Percentiles rank a stretch among this genome's conserved stretches.
These are phyloP conservation scores for Furcifer pardalis DNA, from an alignment of 2,797 vertebrate genomes.

Conservation along the genomic window DNA sequence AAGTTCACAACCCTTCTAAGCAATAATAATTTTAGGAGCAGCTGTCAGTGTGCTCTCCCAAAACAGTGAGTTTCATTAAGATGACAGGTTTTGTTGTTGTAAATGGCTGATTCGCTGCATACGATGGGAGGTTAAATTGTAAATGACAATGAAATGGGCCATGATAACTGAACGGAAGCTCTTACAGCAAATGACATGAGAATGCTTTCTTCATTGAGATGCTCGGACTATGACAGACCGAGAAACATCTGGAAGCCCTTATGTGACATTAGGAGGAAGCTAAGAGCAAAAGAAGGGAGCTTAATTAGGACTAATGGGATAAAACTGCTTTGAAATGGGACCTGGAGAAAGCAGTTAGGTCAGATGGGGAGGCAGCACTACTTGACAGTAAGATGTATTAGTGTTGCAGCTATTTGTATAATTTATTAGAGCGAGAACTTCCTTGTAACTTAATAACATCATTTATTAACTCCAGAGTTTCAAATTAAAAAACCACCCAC, in stretches of 20 bases:
- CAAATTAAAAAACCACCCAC: slow-evolving; percentile 19
- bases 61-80: neutral
- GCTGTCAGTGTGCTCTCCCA: neutral
- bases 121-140: neutral
- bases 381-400: slow-evolving; percentile 2
- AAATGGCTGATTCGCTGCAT: neutral
- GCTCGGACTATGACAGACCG: slow-evolving; percentile 16
- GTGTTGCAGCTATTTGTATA: slow-evolving; percentile 1
- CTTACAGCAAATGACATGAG: neutral
- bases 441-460: slow-evolving; percentile 25
- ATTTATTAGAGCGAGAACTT: slow-evolving; percentile 16
- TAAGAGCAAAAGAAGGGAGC: neutral
- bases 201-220: neutral
- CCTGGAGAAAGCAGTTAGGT: neutral
- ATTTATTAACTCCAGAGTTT: slow-evolving; percentile 24
- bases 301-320: slow-evolving; percentile 5
- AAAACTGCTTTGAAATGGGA: slow-evolving; percentile 19
- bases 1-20: neutral
- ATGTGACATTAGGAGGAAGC: neutral
- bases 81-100: neutral
- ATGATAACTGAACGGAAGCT: neutral
- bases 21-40: neutral
- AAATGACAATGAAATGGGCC: slow-evolving; percentile 13
- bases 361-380: neutral
- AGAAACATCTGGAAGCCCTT: neutral